Evolutionary conservation across 2,888 invertebrate genomes (phyloP).

Genomic region (Tethea ocularis): DNA sequence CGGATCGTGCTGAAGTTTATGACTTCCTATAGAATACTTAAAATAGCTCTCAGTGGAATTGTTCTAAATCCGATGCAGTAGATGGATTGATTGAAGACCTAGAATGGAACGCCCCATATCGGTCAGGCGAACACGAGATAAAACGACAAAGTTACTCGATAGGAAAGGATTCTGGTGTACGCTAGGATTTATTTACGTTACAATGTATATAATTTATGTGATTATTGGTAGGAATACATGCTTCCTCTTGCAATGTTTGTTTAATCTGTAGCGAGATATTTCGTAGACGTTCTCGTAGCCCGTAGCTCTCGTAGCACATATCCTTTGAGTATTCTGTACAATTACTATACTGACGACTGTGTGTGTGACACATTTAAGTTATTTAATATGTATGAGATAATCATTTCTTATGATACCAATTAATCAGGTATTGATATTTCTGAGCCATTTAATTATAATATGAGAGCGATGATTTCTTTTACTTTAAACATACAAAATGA

Average conservation of each 20-base stretch:
- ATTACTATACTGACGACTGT: too few species aligned
- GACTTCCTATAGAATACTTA: not conserved
- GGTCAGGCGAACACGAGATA: constrained; percentile 7
- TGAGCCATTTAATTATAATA: too few species aligned
- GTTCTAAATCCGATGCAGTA: not conserved
- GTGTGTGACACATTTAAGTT: too few species aligned
- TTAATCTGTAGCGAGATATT: not conserved
- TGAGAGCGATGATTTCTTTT: too few species aligned
- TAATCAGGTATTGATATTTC: too few species aligned
- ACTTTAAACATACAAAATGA: too few species aligned
- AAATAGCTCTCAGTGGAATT: not conserved
- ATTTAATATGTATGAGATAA: too few species aligned
- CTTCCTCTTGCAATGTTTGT: too few species aligned
- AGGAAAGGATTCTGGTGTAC: not conserved
- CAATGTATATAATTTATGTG: not conserved
- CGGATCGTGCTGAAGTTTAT: too few species aligned
- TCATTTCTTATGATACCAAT: too few species aligned
- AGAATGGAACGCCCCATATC: not conserved
- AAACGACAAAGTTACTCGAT: constrained; percentile 3
- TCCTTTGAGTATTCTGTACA: too few species aligned
- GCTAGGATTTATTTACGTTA: not conserved
- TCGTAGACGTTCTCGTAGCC: not conserved
- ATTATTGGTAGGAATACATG: not conserved
- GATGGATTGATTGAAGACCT: constrained; percentile 5
- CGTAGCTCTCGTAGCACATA: not conserved